Base-by-base conservation (phyloP, 2,888 invertebrate species). In the Polymixis lichenea region DNA sequence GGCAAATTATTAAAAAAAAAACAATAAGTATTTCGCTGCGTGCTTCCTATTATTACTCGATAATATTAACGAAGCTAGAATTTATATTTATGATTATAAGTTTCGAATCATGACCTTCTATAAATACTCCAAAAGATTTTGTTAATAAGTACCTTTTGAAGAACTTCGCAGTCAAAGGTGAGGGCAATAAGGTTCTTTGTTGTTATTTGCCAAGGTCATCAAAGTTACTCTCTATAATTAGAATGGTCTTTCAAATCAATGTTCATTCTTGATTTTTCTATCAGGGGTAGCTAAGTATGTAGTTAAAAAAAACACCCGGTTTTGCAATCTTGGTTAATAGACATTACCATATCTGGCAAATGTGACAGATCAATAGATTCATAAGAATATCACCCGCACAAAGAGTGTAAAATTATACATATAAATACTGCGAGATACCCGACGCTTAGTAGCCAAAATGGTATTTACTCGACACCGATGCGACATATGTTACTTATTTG, bases 381-480 rank as follows among this genome's bases (percentile, higher is more conserved):
- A 9, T 11, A 8, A 19, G 15, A 38, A 66, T 66, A 28, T 17
- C 9, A 25, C 11, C 7, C 3, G 11, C 65, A 15, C 25, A 17
- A 51, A 22, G n/a, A 5, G 25, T 53, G 25, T 25, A 2, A 46
- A n/a, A 32, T n/a, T n/a, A n/a, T 46, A 32, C 25, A 55, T 55
- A 53, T 32, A 32, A 75, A 89, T 80, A 85, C 74, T 73, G 75
- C 73, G 72, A 80, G 81, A 86, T 82, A 87, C 53, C 82, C 64
- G 62, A 64, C 62, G 61, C 60, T 53, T 53, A 60, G 22, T 43
- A 32, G n/a, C 15, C 67, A 58, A 78, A 86, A 81, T 78, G 80
- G 72, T 46, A 76, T 53, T 61, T 73, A 65, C 43, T 46, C 2
- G 17, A 22, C 19, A 73, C 67, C 78, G 75, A 80, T 5, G 38